These are phyloP conservation scores for Drosophila nebulosa DNA, from an alignment of 1,140 invertebrate genomes.

Conservation along the genomic window DNA sequence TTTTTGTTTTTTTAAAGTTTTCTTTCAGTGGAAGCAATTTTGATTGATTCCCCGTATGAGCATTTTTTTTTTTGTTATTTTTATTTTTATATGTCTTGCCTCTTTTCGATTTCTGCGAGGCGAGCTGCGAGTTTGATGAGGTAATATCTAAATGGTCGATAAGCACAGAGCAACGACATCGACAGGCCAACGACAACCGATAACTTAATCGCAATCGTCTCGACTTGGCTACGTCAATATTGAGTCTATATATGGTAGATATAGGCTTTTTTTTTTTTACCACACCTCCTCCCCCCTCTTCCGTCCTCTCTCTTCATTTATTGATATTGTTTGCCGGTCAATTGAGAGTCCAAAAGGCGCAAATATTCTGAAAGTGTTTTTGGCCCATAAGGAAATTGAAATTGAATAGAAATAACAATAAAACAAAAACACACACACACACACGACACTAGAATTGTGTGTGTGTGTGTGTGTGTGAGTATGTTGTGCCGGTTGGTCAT, in stretches of 20 bases:
- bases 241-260: constrained; percentile 10
- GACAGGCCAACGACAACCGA: background rate
- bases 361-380: background rate
- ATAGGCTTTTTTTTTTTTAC: background rate
- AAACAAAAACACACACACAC: constrained; percentile 35
- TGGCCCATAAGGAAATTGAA: constrained; percentile 60
- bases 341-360: background rate
- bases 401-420: constrained; percentile 49
- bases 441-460: background rate
- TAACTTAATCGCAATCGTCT: background rate
- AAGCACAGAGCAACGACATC: constrained; percentile 29
- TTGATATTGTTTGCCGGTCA: constrained; percentile 37
- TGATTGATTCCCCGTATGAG: constrained; percentile 48
- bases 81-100: background rate
- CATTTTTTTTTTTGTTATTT: constrained; percentile 12
- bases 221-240: constrained; percentile 55
- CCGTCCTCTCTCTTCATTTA: constrained; percentile 30
- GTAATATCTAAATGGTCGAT: constrained; percentile 55
- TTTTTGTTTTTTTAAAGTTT: background rate
- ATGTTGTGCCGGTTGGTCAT: constrained; percentile 13
- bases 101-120: constrained; percentile 17
- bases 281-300: no score
- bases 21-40: constrained; percentile 27
- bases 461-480: background rate
- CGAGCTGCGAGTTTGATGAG: constrained; percentile 52